Base-by-base conservation (phyloP, 2,797 vertebrate genomes). In the Takifugu ocellatus region DNA sequence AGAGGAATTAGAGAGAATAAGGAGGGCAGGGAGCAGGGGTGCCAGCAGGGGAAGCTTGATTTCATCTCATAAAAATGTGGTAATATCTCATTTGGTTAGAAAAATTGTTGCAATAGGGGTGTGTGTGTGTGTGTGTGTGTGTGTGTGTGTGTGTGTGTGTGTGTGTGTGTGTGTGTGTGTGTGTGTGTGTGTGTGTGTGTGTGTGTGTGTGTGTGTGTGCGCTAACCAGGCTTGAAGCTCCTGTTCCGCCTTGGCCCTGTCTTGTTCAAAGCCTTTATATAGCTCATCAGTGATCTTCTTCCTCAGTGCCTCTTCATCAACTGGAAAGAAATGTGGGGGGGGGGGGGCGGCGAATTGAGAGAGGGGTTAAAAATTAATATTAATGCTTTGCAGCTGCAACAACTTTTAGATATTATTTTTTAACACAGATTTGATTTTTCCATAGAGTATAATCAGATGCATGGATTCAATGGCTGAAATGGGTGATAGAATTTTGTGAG, bases 241-340 rank as follows among this genome's bases (percentile, higher is more conserved):
- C 12, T 91, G 82, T 42, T 95, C 92, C 52, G 92, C 92, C 74
- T 89, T 93, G 75, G 88, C 92, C 74, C 93, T 87, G 65, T 98
- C 93, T 69, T 93, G 70, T 4, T 93, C 92, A 88, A 97, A 70
- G 66, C 90, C 89, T 83, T 94, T 89, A 2, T 92, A 88, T 85
- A 97, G 77, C 68, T 98, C 95, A 70, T 96, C 93, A 3, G 92
- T 89, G 73, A 97, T 96, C 91, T 92, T 94, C 87, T 86, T 95
- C 87, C 92, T 94, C 61, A 98, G 84, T 54, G 94, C 92, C 67
- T 95, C 93, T 80, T 96, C 91, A 77, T 92, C 92, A 80, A 91
- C 96, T 97, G 54, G 52, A 62, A 59, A 66, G 56, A 66, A 25
- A 63, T 29, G n/a, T n/a, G n/a, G 27, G 7, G 7, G 7, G 21